Base-by-base conservation (phyloP, 2,888 invertebrate species). In the Ormyrus pomaceus region DNA sequence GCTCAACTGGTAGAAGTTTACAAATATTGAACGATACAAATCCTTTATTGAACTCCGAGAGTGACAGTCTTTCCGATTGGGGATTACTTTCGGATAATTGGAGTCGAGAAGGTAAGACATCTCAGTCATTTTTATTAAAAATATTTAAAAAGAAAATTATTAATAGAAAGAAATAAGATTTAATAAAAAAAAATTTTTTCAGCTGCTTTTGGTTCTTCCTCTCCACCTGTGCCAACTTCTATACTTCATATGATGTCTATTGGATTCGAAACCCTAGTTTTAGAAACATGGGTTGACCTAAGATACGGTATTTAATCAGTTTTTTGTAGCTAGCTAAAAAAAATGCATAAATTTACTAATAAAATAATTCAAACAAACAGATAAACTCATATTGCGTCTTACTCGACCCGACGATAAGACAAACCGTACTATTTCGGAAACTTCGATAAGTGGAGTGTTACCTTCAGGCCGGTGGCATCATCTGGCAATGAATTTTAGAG, bases 271-370 rank as follows among this genome's bases (percentile, higher is more conserved):
- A 92, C 93, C 75, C 91, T 94, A 79, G 92, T 93, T 84, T 88
- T 94, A 81, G 94, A 94, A 88, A 89, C 92, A 80, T 94, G 94
- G 94, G 89, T 93, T 50, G 92, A 94, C 82, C 90, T 92, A 19
- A 87, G 84, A 86, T 89, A 91, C 83, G 91, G 91, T 91, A 83
- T 56, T 34, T 34, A 34, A 34, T 34, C 34, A 34, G 34, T 34
- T 34, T 34, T 34, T 34, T 34, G 34, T 34, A 34, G 34, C 34
- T 68, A 56, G 48, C 10, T 9, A 45, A 0, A n/a, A 46, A 68
- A 62, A 58, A 48, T 6, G 4, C 55, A 13, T 50, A 66, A 0
- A 34, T 10, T 2, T 66, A 34, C 7, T 34, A 9, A 53, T 5
- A 5, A 8, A 45, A 9, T 1, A 46, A 56, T 59, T 59, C 6